A percentile compares a stretch with the other conserved stretches of the same genome.
Evolutionary conservation across 2,113 vertebrate species (phyloP).

Genomic region (Malurus elegans): DNA sequence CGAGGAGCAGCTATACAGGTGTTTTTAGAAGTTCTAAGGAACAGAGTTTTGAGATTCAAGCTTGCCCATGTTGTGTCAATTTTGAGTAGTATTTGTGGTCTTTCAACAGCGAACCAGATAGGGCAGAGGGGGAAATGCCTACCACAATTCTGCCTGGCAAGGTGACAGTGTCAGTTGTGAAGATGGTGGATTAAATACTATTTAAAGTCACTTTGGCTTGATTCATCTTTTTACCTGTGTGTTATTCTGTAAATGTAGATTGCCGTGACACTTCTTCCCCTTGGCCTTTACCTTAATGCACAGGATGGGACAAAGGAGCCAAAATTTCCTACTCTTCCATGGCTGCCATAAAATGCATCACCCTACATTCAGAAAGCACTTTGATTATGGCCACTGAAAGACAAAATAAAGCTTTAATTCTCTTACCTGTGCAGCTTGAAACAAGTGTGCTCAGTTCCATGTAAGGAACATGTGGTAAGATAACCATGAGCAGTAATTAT

Average conservation of each 20-base stretch:
- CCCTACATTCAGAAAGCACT: neutral
- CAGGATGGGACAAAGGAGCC: accelerated
- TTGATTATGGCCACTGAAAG: neutral
- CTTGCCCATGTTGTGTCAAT: accelerated
- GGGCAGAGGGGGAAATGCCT: accelerated
- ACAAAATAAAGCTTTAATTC: neutral
- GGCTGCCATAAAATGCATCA: neutral
- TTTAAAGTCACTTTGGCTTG: neutral
- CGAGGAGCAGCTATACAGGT: accelerated
- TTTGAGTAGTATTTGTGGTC: neutral
- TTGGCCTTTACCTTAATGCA: neutral
- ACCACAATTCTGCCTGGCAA: neutral
- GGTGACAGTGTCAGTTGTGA: neutral
- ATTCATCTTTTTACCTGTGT: neutral
- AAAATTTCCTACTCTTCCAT: neutral
- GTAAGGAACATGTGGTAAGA: neutral
- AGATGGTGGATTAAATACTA: neutral
- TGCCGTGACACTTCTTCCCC: neutral
- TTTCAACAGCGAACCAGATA: neutral
- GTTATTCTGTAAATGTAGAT: neutral
- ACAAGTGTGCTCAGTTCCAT: neutral
- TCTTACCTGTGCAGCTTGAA: neutral
- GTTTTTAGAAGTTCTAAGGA: neutral
- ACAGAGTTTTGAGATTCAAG: neutral
- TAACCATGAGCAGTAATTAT: neutral